A percentile compares a stretch with the other conserved stretches of the same genome.
phyloP scores from a whole-genome alignment of 2,888 invertebrate genomes.

The Panzeria rudis region DNA sequence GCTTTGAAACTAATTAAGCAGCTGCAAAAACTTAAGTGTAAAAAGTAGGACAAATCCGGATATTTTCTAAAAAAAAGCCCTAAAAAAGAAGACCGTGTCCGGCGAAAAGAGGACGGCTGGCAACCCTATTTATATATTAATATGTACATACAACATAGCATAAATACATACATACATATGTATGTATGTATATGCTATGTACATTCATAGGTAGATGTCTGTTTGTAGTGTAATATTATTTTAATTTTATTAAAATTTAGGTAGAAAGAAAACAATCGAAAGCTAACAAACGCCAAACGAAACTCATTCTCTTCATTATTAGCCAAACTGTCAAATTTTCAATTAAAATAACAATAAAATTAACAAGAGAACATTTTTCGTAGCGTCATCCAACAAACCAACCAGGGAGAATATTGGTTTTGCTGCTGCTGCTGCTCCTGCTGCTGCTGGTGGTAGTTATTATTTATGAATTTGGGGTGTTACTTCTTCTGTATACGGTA shows the following conservation, averaged over 20 bases:
- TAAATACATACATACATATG: background rate
- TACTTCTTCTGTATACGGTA: constrained; percentile 75
- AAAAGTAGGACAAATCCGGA: too few relatives aligned
- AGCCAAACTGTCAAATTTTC: constrained; percentile 72
- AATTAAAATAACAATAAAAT: constrained; percentile 73
- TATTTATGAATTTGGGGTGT: constrained; percentile 41
- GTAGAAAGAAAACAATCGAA: constrained; percentile 41
- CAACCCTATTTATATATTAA: too few relatives aligned
- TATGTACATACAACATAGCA: too few relatives aligned
- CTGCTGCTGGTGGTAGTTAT: constrained; percentile 47
- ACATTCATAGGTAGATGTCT: background rate
- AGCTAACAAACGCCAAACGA: constrained; percentile 67
- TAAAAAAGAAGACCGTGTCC: too few relatives aligned
- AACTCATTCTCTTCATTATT: constrained; percentile 69
- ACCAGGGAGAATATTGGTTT: background rate
- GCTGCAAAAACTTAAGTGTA: too few relatives aligned
- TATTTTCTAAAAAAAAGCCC: too few relatives aligned
- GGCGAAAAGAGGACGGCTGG: too few relatives aligned
- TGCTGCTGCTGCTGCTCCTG: too few relatives aligned
- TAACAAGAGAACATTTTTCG: constrained; percentile 65
- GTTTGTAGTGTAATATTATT: constrained; percentile 54
- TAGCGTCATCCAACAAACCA: constrained; percentile 29
- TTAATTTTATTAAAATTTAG: constrained; percentile 69
- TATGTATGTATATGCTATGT: background rate
- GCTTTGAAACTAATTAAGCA: too few relatives aligned